phyloP scores from a whole-genome alignment of 2,113 vertebrate species.

The Misgurnus anguillicaudatus region DNA sequence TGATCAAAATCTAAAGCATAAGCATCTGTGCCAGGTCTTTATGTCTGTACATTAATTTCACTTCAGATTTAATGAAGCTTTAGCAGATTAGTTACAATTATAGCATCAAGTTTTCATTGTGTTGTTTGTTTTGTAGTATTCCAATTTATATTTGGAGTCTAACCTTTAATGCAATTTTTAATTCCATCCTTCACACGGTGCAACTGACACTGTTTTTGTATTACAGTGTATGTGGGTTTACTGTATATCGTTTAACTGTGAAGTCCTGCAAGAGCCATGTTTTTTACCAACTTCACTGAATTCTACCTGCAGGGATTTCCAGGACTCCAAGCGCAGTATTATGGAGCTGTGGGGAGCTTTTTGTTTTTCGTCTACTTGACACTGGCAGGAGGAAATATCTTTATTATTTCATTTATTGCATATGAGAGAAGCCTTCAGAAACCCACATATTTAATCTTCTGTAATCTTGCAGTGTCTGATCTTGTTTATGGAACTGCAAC shows the following conservation, averaged over 20 bases:
- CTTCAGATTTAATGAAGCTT: too few species aligned
- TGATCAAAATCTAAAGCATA: too few species aligned
- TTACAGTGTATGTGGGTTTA: background rate
- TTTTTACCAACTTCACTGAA: conserved; percentile 19
- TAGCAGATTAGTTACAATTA: too few species aligned
- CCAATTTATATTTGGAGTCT: background rate
- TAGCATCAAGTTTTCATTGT: too few species aligned
- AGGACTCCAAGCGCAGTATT: conserved; percentile 43
- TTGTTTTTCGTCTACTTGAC: conserved; percentile 41
- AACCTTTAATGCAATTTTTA: background rate
- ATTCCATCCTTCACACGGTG: background rate
- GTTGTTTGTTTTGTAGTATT: background rate
- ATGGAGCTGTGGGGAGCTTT: conserved; percentile 17
- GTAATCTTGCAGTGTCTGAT: conserved; percentile 49
- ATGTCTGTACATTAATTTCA: too few species aligned
- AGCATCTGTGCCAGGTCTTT: too few species aligned
- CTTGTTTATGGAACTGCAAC: conserved; percentile 35
- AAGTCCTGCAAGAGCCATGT: background rate
- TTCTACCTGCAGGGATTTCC: conserved; percentile 47
- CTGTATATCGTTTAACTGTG: background rate
- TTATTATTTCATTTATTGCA: conserved; percentile 34
- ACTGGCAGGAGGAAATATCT: conserved; percentile 40
- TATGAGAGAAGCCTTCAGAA: conserved; percentile 45
- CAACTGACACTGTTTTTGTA: background rate
- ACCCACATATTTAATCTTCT: conserved; percentile 50